phyloP scores from a whole-genome alignment of 2,113 vertebrate genomes.

The Channa argus region DNA sequence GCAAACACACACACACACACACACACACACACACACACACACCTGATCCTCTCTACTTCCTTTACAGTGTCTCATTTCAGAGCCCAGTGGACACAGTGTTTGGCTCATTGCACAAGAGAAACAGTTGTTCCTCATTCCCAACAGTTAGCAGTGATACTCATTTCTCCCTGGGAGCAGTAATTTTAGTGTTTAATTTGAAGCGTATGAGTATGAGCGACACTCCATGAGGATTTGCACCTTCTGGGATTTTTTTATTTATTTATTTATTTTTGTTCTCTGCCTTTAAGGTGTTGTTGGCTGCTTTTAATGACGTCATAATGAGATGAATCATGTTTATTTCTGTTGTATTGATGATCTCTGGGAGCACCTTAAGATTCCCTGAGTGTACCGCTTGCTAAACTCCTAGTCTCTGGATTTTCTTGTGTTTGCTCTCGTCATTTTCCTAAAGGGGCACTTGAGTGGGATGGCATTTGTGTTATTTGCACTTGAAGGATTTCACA shows the following conservation, averaged over 20 bases:
- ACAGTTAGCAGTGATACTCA: conserved; percentile 21
- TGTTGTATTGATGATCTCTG: not conserved
- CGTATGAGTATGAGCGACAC: conserved; percentile 2
- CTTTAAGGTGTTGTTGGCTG: not conserved
- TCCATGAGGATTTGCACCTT: not conserved
- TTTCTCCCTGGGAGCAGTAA: conserved; percentile 14
- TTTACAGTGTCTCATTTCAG: conserved; percentile 51
- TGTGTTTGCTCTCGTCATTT: conserved; percentile 22
- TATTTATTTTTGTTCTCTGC: not conserved
- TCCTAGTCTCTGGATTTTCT: conserved; percentile 11
- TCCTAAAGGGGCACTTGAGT: conserved; percentile 17
- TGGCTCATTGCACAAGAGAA: conserved; percentile 22
- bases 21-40: not conserved
- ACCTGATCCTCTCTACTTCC: conserved; percentile 36
- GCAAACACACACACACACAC: not conserved
- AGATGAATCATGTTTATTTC: not conserved
- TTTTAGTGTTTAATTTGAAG: conserved; percentile 26
- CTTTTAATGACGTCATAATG: not conserved
- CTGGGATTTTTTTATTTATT: not conserved
- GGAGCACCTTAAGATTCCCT: not conserved
- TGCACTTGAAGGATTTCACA: conserved; percentile 9
- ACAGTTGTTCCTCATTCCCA: conserved; percentile 30
- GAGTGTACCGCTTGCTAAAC: conserved; percentile 17
- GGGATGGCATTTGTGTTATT: conserved; percentile 4
- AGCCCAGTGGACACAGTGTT: conserved; percentile 36